phyloP scores from a whole-genome alignment of 2,113 vertebrate genomes.

The Otus sunia region DNA sequence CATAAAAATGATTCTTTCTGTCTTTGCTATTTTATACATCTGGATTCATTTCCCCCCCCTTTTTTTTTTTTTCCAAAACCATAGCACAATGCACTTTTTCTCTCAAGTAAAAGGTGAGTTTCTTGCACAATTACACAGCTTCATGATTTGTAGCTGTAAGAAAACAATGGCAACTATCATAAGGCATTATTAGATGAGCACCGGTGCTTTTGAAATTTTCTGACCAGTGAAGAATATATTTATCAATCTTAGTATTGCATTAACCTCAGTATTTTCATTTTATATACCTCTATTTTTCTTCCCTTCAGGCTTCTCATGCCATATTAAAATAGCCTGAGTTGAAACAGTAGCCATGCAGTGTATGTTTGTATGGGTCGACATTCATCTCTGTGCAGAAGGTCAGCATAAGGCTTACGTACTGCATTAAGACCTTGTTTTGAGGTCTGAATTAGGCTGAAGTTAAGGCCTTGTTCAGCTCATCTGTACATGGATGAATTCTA shows the following conservation, averaged over 20 bases:
- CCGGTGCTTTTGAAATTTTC: background rate
- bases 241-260: background rate
- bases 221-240: background rate
- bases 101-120: background rate
- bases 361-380: conserved; percentile 39
- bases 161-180: background rate
- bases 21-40: background rate
- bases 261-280: background rate
- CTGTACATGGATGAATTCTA: background rate
- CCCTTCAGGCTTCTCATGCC: conserved; percentile 59
- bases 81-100: background rate
- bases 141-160: background rate
- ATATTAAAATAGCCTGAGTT: conserved; percentile 63
- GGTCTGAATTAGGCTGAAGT: background rate
- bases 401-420: background rate
- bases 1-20: background rate
- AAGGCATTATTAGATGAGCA: background rate
- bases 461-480: conserved; percentile 8
- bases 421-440: conserved; percentile 14
- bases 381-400: background rate
- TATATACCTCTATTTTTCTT: background rate
- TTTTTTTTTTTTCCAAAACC: background rate
- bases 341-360: conserved; percentile 54
- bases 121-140: background rate
- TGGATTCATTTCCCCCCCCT: background rate